phyloP scores from a whole-genome alignment of 2,113 vertebrate species.

The Nycticryphes semicollaris region DNA sequence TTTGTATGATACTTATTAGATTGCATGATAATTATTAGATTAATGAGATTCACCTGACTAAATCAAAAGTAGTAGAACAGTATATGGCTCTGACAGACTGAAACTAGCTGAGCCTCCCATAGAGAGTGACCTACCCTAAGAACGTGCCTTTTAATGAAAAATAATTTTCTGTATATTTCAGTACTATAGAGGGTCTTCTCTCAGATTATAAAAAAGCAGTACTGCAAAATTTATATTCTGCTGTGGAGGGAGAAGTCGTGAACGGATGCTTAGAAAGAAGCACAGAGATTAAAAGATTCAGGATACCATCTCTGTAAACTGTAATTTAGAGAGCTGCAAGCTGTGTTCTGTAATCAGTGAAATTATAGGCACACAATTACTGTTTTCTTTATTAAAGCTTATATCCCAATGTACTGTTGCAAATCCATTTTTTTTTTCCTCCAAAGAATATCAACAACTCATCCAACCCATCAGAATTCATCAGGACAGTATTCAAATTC shows the following conservation, averaged over 20 bases:
- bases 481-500: not conserved
- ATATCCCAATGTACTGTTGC: conserved; percentile 15
- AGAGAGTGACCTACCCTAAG: not conserved
- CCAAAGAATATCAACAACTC: not conserved
- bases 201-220: not conserved
- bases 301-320: conserved; percentile 43
- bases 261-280: conserved; percentile 8
- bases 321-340: conserved; percentile 59
- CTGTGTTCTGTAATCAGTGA: conserved; percentile 65
- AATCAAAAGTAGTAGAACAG: not conserved
- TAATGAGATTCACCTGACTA: not conserved
- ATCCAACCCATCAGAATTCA: not conserved
- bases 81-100: not conserved
- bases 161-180: not conserved
- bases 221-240: not conserved
- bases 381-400: conserved; percentile 58
- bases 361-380: conserved; percentile 60
- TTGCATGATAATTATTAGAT: not conserved
- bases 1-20: not conserved
- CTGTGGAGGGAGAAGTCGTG: not conserved
- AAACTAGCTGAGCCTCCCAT: not conserved
- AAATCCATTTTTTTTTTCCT: conserved; percentile 23
- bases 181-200: not conserved
- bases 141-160: not conserved
- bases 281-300: conserved; percentile 17